Conservation (phyloP, 2,113 vertebrate genomes). For the Hypanus sabinus region DNA sequence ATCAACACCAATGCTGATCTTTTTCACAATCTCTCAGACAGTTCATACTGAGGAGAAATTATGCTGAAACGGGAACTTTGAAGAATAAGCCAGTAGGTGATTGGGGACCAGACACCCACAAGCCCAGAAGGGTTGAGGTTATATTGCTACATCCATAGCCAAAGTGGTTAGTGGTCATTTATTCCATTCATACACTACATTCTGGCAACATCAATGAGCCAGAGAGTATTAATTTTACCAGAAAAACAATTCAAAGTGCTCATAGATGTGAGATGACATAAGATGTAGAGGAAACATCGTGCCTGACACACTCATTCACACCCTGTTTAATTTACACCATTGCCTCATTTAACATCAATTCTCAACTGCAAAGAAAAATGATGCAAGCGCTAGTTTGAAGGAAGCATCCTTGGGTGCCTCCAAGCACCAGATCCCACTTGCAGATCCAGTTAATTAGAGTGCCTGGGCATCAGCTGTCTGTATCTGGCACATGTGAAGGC, state of each 20-base stretch:
- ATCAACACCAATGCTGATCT: not conserved
- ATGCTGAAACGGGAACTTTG: not conserved
- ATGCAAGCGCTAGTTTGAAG: not conserved
- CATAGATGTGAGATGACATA: not conserved
- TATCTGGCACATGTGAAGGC: not conserved
- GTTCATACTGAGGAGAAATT: not conserved
- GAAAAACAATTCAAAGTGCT: not conserved
- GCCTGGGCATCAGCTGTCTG: not conserved
- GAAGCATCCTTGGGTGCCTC: not conserved
- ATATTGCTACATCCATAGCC: not conserved
- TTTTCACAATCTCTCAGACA: not conserved
- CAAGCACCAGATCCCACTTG: not conserved
- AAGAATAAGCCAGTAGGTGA: not conserved
- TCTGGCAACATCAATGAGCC: not conserved
- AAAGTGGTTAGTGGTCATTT: not conserved
- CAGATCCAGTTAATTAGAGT: not conserved
- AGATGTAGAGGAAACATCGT: not conserved
- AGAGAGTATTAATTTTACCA: not conserved
- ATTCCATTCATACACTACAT: not conserved
- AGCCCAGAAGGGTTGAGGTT: not conserved
- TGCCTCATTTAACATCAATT: not conserved
- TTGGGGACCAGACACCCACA: not conserved
- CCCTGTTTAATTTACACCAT: not conserved
- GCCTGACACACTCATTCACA: not conserved
- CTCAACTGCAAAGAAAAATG: not conserved